Evolutionary conservation across 2,113 vertebrate species (phyloP), one percentile per base, ranked within the genome.

Genomic region (Oncorhynchus keta): DNA sequence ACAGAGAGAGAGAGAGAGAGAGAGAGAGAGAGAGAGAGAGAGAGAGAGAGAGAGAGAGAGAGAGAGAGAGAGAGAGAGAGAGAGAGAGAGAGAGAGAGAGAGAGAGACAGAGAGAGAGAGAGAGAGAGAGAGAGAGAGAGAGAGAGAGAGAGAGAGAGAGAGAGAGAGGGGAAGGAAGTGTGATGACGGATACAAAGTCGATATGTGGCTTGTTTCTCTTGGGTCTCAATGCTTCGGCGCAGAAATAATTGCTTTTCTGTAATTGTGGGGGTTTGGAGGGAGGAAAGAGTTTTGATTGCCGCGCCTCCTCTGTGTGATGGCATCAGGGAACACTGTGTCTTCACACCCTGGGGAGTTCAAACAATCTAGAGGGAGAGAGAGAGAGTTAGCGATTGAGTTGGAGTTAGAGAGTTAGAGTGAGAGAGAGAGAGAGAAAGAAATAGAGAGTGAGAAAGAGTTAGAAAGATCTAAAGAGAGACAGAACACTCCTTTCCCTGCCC

Each of bases 191-290:
- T 11, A 20, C 24, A 24, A 26, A 28, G n/a, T 24, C 62, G 22
- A 65, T 28, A 14, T 30, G 64, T n/a, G 24, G 24, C 26, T 66
- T 13, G 51, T n/a, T 70, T 64, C 57, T 81, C 68, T 61, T 57
- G 68, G 49, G 45, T 45, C 24, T 2, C 35, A 16, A 22, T 62
- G 75, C 76, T 35, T 68, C 32, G 48, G n/a, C 51, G 66, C 64
- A 71, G n/a, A 73, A 65, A 74, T 73, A 83, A 81, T 87, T 57
- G 70, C 26, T 68, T 65, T 12, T 55, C 26, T 59, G 70, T 72
- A 75, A 80, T 71, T 76, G 80, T 39, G 26, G 20, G 13, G 26
- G 61, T 55, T 66, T 68, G 30, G 24, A 22, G 26, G 66, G 26
- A n/a, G 26, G 16, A 59, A 72, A 72, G 28, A 73, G 18, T 55